Evolutionary conservation across 2,888 invertebrate species (phyloP).

Genomic region (Rugalucina vietnamica): DNA sequence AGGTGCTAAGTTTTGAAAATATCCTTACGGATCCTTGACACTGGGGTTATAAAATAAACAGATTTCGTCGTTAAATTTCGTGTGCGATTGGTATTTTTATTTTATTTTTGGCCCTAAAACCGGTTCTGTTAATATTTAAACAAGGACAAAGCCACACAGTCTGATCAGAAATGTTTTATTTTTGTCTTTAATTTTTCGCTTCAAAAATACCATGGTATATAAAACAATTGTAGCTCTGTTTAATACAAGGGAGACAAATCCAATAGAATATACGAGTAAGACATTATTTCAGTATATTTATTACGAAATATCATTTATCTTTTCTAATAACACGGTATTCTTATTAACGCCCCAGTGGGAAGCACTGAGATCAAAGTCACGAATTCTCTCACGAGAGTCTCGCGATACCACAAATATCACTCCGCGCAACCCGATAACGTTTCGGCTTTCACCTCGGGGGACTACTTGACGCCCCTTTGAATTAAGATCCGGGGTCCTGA

Average conservation of each 20-base stretch:
- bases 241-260: too few species aligned
- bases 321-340: not conserved
- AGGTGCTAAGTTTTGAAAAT: not conserved
- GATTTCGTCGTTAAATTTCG: not conserved
- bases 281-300: too few species aligned
- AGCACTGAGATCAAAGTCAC: constrained; percentile 17
- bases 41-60: not conserved
- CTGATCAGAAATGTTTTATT: too few species aligned
- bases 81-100: not conserved
- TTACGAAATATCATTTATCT: too few species aligned
- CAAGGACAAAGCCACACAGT: too few species aligned
- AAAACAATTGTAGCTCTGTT: too few species aligned
- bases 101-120: not conserved
- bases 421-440: constrained; percentile 13
- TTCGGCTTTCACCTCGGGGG: not conserved
- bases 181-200: too few species aligned
- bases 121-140: not conserved
- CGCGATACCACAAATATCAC: constrained; percentile 18
- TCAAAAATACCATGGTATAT: too few species aligned
- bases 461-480: constrained; percentile 12
- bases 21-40: not conserved
- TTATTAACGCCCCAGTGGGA: not conserved
- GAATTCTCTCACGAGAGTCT: constrained; percentile 5
- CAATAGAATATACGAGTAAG: too few species aligned
- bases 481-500: constrained; percentile 10